Base-by-base conservation (phyloP, 2,888 invertebrate genomes). In the Apamea sordens region DNA sequence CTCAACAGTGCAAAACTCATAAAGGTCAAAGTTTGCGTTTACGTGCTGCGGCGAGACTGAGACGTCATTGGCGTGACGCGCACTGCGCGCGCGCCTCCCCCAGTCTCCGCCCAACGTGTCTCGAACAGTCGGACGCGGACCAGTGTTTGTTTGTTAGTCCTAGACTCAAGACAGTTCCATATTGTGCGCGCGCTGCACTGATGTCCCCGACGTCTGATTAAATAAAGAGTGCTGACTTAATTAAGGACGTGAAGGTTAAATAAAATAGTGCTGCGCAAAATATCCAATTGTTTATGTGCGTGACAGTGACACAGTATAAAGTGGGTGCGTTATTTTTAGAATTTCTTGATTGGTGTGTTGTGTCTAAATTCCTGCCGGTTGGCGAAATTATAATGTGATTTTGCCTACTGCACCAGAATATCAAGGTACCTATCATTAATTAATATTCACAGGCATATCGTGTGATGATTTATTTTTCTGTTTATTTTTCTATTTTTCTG, bases 191-290 rank as follows among this genome's bases (percentile, higher is more conserved):
- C 28, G 15, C 28, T 2, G 32, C 6, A 13, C 18, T 28, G 63
- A 36, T 69, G 64, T 65, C 32, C 21, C 13, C 6, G 28, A 0
- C 41, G 8, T 7, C 11, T 28, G 11, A 13, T 3, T n/a, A 47
- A 32, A n/a, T 24, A 13, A 32, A 5, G 61, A 41, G 32, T 59
- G n/a, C 65, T 44, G 56, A 70, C 47, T 50, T 64, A 83, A 53
- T 28, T 69, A 80, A 82, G 69, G 50, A 69, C 76, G 69, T 70
- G 50, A 15, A 59, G 47, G 70, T 77, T 65, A 70, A 77, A 76
- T 36, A 10, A 59, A 56, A 77, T 24, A 0, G 41, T 83, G 50
- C 47, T 64, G 56, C 64, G 69, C 64, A 77, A 70, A 59, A 65
- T 10, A 59, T 1, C 11, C 1, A 36, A 36, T 47, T 24, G 18